Evolutionary conservation across 2,888 invertebrate genomes (phyloP).

Genomic region (Escarpia spicata): DNA sequence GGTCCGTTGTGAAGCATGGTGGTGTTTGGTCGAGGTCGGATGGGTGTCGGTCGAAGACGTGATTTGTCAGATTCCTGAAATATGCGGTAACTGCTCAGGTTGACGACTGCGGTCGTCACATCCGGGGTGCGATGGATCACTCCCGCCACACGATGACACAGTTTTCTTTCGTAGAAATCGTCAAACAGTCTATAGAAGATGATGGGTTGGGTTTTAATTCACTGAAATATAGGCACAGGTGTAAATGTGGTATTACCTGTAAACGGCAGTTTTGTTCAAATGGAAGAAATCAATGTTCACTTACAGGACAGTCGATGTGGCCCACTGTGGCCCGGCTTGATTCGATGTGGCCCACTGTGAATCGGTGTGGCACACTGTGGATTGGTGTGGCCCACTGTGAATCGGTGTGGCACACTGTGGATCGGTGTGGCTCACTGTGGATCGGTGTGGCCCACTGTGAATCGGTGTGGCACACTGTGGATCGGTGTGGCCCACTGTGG

Average conservation of each 20-base stretch:
- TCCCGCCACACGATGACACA: background rate
- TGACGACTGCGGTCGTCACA: no score
- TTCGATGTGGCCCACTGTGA: no score
- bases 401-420: no score
- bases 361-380: no score
- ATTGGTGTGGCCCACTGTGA: no score
- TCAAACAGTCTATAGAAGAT: background rate
- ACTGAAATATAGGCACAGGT: background rate
- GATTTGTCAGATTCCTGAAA: background rate
- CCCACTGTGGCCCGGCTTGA: no score
- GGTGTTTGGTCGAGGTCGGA: background rate
- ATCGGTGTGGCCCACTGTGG: no score
- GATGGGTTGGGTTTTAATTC: background rate
- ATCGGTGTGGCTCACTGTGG: no score
- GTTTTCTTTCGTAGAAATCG: background rate
- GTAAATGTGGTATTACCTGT: background rate
- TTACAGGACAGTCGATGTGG: background rate
- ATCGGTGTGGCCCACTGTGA: no score
- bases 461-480: no score
- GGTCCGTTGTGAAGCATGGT: no score
- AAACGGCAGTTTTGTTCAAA: background rate
- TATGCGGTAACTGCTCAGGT: background rate
- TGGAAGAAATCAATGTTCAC: background rate
- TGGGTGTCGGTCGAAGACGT: background rate
- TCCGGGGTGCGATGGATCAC: no score